phyloP scores from a whole-genome alignment of 2,797 vertebrate species.

The Lemur catta region DNA sequence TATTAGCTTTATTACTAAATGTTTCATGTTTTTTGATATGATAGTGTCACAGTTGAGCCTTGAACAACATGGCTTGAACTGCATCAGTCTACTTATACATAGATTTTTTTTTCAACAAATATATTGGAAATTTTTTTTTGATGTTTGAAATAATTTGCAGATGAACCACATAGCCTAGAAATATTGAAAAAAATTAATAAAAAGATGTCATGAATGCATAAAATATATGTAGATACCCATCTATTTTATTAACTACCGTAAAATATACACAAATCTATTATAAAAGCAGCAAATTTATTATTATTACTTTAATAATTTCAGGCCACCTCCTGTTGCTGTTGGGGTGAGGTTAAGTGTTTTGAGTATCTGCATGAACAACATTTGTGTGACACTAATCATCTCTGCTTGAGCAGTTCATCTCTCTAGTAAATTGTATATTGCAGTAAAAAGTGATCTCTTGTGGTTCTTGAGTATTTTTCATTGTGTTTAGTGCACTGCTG shows the following conservation, averaged over 20 bases:
- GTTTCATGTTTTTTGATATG: background rate
- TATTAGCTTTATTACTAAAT: constrained; percentile 18
- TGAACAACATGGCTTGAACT: background rate
- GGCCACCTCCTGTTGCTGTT: background rate
- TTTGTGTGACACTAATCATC: background rate
- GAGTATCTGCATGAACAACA: background rate
- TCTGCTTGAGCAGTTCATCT: background rate
- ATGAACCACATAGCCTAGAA: background rate
- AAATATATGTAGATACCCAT: background rate
- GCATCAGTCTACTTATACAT: background rate
- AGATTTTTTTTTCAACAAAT: background rate
- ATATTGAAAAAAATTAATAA: background rate
- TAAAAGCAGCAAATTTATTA: background rate
- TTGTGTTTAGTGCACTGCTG: background rate
- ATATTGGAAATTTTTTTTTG: background rate
- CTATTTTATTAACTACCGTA: background rate
- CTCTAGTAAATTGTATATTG: background rate
- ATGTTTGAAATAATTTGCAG: background rate
- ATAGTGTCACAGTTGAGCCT: background rate
- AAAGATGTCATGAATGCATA: background rate
- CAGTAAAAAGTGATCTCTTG: background rate
- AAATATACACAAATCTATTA: background rate
- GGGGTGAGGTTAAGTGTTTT: background rate
- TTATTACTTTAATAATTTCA: background rate
- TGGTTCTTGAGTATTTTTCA: background rate